Conservation (phyloP, 2,888 invertebrate species). For the Therioaphis trifolii region DNA sequence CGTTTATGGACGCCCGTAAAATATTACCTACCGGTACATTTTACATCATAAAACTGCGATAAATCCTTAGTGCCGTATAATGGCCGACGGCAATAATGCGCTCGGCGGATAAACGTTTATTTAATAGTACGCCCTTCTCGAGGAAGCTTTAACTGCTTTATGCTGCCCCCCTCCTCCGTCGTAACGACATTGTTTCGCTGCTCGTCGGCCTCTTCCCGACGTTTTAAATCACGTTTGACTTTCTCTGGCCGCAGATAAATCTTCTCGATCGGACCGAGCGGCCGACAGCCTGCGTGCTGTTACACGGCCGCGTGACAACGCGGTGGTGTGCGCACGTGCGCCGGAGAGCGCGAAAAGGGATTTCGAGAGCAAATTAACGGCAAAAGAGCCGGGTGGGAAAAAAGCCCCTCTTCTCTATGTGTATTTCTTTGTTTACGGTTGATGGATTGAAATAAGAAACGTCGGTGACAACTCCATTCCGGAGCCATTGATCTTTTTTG, state of each 20-base stretch:
- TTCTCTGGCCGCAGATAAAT: not conserved
- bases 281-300: not conserved
- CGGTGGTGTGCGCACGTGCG: too few species aligned
- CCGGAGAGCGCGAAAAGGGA: not conserved
- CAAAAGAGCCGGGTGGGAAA: not conserved
- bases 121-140: conserved; percentile 39
- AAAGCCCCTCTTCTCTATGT: not conserved
- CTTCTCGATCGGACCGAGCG: not conserved
- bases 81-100: conserved; percentile 30
- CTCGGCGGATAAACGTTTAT: conserved; percentile 43
- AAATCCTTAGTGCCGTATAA: conserved; percentile 13
- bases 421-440: conserved; percentile 40
- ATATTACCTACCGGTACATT: conserved; percentile 11
- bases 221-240: conserved; percentile 33
- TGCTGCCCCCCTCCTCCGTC: not conserved
- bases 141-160: conserved; percentile 39
- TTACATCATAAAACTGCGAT: conserved; percentile 41
- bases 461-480: conserved; percentile 41
- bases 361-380: conserved; percentile 14
- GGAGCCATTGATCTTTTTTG: conserved; percentile 48
- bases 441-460: conserved; percentile 55
- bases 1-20: conserved; percentile 39
- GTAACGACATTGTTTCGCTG: conserved; percentile 25
- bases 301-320: not conserved
- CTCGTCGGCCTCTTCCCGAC: not conserved